Conservation (phyloP, 2,797 vertebrate genomes). For the Mus spretus region DNA sequence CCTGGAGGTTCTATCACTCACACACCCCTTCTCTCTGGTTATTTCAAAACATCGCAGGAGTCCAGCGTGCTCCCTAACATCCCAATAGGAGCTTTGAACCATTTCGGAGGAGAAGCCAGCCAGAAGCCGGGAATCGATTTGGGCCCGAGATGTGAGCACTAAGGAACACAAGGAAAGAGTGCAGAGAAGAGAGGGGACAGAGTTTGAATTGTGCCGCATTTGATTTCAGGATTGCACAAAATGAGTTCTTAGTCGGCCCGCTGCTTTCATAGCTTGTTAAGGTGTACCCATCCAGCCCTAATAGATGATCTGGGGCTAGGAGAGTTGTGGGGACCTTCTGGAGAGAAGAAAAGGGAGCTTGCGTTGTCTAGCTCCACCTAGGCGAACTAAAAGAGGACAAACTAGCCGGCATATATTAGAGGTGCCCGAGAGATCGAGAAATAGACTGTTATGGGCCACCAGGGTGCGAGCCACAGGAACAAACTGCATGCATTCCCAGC, state of each 20-base stretch:
- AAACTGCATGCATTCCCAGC: background rate
- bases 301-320: background rate
- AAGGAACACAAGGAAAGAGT: background rate
- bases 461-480: accelerated
- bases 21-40: accelerated
- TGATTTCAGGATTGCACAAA: background rate
- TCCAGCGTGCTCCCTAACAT: background rate
- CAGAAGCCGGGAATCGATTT: background rate
- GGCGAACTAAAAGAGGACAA: background rate
- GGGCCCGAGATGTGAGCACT: background rate
- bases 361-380: background rate
- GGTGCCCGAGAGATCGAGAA: background rate
- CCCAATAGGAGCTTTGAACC: background rate
- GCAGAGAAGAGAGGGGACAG: background rate
- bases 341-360: background rate
- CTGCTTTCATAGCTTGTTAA: background rate
- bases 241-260: background rate
- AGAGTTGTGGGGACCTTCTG: conserved; percentile 70
- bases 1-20: too few relatives aligned
- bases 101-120: background rate
- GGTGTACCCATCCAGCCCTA: background rate
- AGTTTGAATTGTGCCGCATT: background rate
- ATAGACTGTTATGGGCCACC: accelerated
- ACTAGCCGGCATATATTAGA: background rate
- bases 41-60: accelerated